Conservation (phyloP, 2,797 vertebrate species). For the Manis pentadactyla region DNA sequence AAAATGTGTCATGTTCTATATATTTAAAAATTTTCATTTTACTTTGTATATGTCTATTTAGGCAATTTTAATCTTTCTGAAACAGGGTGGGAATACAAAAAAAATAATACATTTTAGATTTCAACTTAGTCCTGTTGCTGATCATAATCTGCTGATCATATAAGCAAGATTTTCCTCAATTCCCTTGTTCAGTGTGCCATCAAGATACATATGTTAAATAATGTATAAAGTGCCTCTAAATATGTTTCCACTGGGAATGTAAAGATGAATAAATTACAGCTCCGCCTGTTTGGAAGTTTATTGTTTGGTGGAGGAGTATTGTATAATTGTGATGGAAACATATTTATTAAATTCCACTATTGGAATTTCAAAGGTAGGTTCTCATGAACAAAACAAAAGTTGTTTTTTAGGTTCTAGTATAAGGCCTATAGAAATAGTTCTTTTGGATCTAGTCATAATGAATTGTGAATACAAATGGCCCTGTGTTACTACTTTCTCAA, state of each 20-base stretch:
- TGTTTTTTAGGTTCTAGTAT: not conserved
- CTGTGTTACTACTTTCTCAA: not conserved
- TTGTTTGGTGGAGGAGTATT: not conserved
- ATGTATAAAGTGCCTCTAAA: not conserved
- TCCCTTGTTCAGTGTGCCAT: not conserved
- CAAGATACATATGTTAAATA: not conserved
- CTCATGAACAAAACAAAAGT: not conserved
- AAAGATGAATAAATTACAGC: not conserved
- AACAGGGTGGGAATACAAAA: constrained; percentile 31
- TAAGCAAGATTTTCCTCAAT: not conserved
- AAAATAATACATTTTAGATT: constrained; percentile 51
- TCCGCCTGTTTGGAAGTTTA: not conserved
- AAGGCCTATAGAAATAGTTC: constrained; percentile 21
- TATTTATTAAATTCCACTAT: constrained; percentile 36
- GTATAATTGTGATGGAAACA: not conserved
- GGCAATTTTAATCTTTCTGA: constrained; percentile 20
- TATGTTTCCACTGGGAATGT: constrained; percentile 1
- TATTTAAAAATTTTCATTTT: constrained; percentile 41
- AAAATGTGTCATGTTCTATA: not conserved
- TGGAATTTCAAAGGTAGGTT: constrained; percentile 5
- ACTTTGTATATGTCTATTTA: constrained; percentile 42
- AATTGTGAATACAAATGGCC: not conserved
- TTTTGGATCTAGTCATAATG: constrained; percentile 36
- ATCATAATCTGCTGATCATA: not conserved
- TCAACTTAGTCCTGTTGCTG: not conserved